Conservation (phyloP, 2,888 invertebrate species). For the Metellina segmentata region DNA sequence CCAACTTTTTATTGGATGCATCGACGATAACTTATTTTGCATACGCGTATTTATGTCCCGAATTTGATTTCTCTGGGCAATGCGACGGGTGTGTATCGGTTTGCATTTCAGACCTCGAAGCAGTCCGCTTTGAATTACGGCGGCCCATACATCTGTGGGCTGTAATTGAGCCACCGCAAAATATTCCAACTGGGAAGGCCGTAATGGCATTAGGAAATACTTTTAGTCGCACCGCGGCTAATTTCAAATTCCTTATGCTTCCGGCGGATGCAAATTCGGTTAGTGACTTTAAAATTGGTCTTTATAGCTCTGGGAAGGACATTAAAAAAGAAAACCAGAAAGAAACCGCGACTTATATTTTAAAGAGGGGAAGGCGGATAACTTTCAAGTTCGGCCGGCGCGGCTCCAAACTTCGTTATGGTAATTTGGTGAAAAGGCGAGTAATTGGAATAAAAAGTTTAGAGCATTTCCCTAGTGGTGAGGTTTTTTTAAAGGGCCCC, state of each 20-base stretch:
- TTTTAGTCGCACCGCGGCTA: constrained; percentile 31
- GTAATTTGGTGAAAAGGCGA: constrained; percentile 58
- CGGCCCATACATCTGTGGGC: not conserved
- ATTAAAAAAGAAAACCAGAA: not conserved
- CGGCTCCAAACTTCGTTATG: constrained; percentile 60
- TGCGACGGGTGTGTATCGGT: no score
- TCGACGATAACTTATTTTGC: no score
- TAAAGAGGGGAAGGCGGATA: not conserved
- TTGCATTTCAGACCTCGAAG: no score
- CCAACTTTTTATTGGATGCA: no score
- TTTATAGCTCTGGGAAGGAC: constrained; percentile 43
- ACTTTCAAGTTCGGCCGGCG: constrained; percentile 34
- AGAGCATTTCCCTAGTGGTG: constrained; percentile 42
- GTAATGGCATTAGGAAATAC: constrained; percentile 63
- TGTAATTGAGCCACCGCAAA: constrained; percentile 22
- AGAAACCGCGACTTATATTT: not conserved
- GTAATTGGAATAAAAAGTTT: constrained; percentile 76
- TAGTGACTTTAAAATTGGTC: constrained; percentile 76
- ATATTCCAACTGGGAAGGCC: constrained; percentile 23
- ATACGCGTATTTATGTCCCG: no score
- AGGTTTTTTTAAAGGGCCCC: constrained; percentile 27
- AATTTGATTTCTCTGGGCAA: no score
- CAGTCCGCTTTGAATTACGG: no score
- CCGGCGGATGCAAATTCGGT: constrained; percentile 64
- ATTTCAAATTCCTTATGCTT: constrained; percentile 72